Percentiles rank a stretch among this genome's conserved stretches.
Evolutionary conservation across 1,140 invertebrate species (phyloP).

Genomic region (Cydia splendana): DNA sequence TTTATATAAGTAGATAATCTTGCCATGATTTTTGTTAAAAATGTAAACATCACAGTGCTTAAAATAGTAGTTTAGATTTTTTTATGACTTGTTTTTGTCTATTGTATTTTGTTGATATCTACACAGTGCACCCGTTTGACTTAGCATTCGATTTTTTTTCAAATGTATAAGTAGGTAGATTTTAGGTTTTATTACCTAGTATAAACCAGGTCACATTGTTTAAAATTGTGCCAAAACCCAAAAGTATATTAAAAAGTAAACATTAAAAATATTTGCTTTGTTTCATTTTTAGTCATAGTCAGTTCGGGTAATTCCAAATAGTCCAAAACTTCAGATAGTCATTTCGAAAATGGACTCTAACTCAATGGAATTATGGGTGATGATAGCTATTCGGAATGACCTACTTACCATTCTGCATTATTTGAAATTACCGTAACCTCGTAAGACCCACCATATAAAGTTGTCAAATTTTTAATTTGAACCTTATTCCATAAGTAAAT

Average conservation of each 20-base stretch:
- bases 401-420: too few species aligned
- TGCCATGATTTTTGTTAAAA: conserved; percentile 43
- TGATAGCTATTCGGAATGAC: too few species aligned
- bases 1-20: conserved; percentile 36
- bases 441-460: too few species aligned
- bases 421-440: too few species aligned
- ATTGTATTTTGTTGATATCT: conserved; percentile 48
- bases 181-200: conserved; percentile 74
- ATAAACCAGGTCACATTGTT: conserved; percentile 77
- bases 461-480: too few species aligned
- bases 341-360: too few species aligned
- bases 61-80: conserved; percentile 40
- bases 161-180: conserved; percentile 64
- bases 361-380: too few species aligned
- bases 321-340: too few species aligned
- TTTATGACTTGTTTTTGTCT: conserved; percentile 41
- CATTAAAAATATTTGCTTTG: conserved; percentile 60
- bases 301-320: not conserved
- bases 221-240: conserved; percentile 78
- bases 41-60: conserved; percentile 30
- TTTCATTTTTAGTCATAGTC: conserved; percentile 50
- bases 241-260: conserved; percentile 78
- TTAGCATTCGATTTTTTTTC: conserved; percentile 50
- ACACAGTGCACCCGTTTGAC: conserved; percentile 37
- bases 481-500: too few species aligned